Base-by-base conservation (phyloP, 2,113 vertebrate genomes). In the Onychostoma macrolepis region DNA sequence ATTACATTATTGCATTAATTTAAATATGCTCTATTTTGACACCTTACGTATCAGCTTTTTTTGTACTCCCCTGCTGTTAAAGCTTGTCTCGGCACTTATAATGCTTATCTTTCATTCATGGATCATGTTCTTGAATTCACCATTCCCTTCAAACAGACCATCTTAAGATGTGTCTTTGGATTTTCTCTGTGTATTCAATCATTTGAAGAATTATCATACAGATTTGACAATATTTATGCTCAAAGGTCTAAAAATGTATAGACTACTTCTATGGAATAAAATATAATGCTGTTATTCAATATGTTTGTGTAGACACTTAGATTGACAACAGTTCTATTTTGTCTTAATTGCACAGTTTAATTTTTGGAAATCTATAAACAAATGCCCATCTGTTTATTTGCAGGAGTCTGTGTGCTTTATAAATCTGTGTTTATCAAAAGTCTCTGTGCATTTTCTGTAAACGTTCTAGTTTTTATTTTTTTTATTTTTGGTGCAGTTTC, bases 1-100 rank as follows among this genome's bases (percentile, higher is more conserved):
- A 41, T 30, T 79, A 80, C 79, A 85, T 67, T 58, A 86, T 33
- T 83, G 85, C 84, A 83, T 88, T 86, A 83, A 86, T 78, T 78
- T 26, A 86, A 75, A 75, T 76, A 53, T 58, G 56, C 9, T 38
- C 21, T 80, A 19, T 36, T 69, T 83, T 56, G 45, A 69, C 9
- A 82, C 65, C 56, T 76, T 24, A 48, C 6, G n/a, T 80, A 50
- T 84, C 50, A 24, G 56, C 33, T 61, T 80, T 45, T 45, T 77
- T 48, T 65, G 63, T 65, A 50, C 76, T 72, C 75, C 38, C 2
- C 69, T 48, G 63, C 3, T 56, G 33, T 6, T 50, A n/a, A 53
- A 21, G 41, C 75, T 82, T 45, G 65, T 26, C 15, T 24, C 41
- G 28, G 63, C 24, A 56, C 61, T 38, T 67, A 38, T 28, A 45